Evolutionary conservation across 37 sponge, comb jelly and placozoan genomes (phyloP).

Genomic region (Tethya wilhelma): DNA sequence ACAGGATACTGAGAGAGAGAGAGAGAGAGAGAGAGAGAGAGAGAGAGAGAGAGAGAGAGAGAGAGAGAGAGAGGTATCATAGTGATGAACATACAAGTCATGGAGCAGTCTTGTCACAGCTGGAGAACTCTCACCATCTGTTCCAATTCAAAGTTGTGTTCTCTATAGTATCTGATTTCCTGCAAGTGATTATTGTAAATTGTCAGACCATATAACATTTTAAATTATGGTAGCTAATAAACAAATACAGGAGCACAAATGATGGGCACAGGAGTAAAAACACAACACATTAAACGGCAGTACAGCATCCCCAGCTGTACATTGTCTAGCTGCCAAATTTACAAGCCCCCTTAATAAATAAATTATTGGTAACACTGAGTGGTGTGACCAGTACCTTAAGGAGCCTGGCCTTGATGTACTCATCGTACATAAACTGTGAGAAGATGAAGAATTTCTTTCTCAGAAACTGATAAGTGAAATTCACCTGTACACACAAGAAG

Average conservation of each 20-base stretch:
- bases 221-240: too few relatives aligned
- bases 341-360: too few relatives aligned
- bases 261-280: too few relatives aligned
- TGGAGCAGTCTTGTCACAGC: too few relatives aligned
- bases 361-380: too few relatives aligned
- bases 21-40: conserved; percentile 2
- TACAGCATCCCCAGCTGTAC: too few relatives aligned
- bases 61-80: background rate
- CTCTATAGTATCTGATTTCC: conserved; percentile 91
- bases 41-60: background rate
- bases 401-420: conserved; percentile 95
- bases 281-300: too few relatives aligned
- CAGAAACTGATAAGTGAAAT: conserved; percentile 96
- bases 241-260: too few relatives aligned
- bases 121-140: conserved; percentile 67
- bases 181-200: conserved; percentile 19
- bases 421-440: conserved; percentile 99
- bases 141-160: conserved; percentile 81
- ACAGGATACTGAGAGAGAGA: conserved; percentile 81
- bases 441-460: conserved; percentile 96
- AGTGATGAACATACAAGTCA: conserved; percentile 4
- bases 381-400: conserved; percentile 69
- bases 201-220: too few relatives aligned
- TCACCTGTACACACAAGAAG: conserved; percentile 84
- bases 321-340: too few relatives aligned